Percentiles rank a stretch among this genome's conserved stretches.
These are phyloP conservation scores for Meleagris gallopavo DNA, from an alignment of 2,113 vertebrate species.

Conservation along the genomic window DNA sequence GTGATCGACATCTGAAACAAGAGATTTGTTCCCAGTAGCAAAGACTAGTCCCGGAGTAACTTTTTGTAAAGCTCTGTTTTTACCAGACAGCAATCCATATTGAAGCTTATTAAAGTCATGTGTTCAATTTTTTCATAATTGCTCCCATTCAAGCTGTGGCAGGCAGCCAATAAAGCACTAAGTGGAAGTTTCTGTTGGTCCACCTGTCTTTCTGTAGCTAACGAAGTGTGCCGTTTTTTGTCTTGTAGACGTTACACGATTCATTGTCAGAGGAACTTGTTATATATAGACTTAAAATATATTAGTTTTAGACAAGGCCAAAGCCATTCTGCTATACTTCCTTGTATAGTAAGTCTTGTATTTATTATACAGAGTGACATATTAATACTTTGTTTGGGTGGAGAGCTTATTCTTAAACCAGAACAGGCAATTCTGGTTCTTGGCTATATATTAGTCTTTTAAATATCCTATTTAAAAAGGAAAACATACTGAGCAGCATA, in stretches of 20 bases:
- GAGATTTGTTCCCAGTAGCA: slow-evolving; percentile 42
- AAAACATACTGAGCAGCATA: background rate
- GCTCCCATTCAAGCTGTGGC: slow-evolving; percentile 69
- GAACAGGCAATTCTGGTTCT: slow-evolving; percentile 41
- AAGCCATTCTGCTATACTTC: slow-evolving; percentile 52
- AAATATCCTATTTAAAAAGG: slow-evolving; percentile 33
- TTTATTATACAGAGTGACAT: slow-evolving; percentile 64
- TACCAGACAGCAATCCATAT: slow-evolving; percentile 57
- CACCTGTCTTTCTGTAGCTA: slow-evolving; percentile 71
- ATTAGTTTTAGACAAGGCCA: slow-evolving; percentile 59
- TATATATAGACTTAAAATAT: slow-evolving; percentile 75
- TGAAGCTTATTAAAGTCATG: slow-evolving; percentile 75
- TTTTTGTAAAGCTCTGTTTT: slow-evolving; percentile 57
- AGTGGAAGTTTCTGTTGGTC: slow-evolving; percentile 75
- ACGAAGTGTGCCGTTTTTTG: slow-evolving; percentile 67
- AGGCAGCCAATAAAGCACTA: slow-evolving; percentile 73
- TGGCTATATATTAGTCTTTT: background rate
- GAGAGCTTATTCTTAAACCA: slow-evolving; percentile 49
- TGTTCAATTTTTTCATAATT: slow-evolving; percentile 77
- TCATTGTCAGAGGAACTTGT: slow-evolving; percentile 73
- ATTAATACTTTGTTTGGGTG: slow-evolving; percentile 67
- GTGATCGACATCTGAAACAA: slow-evolving; percentile 48
- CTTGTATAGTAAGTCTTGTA: slow-evolving; percentile 44
- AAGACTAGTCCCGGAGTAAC: slow-evolving; percentile 31
- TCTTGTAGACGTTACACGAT: slow-evolving; percentile 70